A percentile compares a stretch with the other conserved stretches of the same genome.
These are phyloP conservation scores for Drosophila dives DNA, from an alignment of 2,888 invertebrate species.

Conservation along the genomic window DNA sequence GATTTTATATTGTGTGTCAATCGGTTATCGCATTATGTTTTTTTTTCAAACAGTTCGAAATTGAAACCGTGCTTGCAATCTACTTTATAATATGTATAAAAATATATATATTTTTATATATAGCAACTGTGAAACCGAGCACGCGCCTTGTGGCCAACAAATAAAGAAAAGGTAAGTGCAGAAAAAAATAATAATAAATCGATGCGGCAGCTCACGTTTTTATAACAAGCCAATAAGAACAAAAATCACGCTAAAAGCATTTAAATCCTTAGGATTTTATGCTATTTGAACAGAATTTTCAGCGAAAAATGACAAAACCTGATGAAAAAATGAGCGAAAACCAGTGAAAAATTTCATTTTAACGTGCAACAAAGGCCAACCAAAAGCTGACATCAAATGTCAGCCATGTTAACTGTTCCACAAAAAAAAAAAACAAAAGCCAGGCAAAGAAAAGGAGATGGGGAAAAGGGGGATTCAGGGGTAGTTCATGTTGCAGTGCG, in stretches of 20 bases:
- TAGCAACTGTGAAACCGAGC: conserved; percentile 5
- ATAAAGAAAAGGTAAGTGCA: conserved; percentile 2
- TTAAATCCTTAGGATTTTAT: conserved; percentile 68
- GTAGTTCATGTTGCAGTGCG: conserved; percentile 30
- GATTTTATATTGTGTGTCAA: not conserved
- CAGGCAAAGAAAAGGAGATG: conserved; percentile 1
- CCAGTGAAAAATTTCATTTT: conserved; percentile 51
- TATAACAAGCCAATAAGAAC: conserved; percentile 44
- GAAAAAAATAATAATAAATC: conserved; percentile 43
- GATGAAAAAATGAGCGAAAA: conserved; percentile 14
- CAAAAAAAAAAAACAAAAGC: conserved; percentile 16
- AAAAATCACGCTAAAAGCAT: conserved; percentile 70
- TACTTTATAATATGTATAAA: conserved; percentile 31
- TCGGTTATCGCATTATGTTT: not conserved
- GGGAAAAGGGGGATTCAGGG: not conserved
- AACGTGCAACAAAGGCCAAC: conserved; percentile 46
- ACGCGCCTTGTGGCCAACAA: conserved; percentile 4
- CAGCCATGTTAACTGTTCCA: conserved; percentile 56
- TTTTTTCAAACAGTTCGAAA: not conserved
- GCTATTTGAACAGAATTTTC: conserved; percentile 23
- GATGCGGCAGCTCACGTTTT: conserved; percentile 38
- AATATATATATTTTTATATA: conserved; percentile 7
- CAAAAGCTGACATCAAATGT: conserved; percentile 26
- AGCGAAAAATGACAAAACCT: not conserved
- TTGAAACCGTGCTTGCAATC: conserved; percentile 20